These are phyloP conservation scores for Latrodectus hesperus DNA, from an alignment of 2,888 invertebrate genomes.

Conservation along the genomic window DNA sequence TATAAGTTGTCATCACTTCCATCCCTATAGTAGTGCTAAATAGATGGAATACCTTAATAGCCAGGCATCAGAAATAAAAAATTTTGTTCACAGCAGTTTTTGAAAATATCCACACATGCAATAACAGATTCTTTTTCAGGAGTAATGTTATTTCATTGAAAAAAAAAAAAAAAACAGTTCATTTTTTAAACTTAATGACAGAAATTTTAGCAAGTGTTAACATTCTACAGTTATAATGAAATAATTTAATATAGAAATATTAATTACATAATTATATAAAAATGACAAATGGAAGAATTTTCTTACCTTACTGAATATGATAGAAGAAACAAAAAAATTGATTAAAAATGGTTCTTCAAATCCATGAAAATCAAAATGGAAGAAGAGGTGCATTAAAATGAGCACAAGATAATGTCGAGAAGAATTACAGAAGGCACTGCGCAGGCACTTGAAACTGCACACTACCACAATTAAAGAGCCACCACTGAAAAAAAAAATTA, in stretches of 20 bases:
- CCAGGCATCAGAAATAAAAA: too few species aligned
- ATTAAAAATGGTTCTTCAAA: conserved; percentile 91
- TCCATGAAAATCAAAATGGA: conserved; percentile 84
- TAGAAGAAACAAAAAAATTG: conserved; percentile 92
- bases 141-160: too few species aligned
- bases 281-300: too few species aligned
- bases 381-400: conserved; percentile 90
- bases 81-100: too few species aligned
- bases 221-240: background rate
- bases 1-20: too few species aligned
- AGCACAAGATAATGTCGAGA: conserved; percentile 93
- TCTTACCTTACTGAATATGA: conserved; percentile 87
- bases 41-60: too few species aligned
- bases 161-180: too few species aligned
- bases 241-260: background rate
- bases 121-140: too few species aligned
- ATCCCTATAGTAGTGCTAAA: too few species aligned
- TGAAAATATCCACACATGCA: too few species aligned
- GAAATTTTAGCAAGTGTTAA: background rate
- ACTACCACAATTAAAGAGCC: conserved; percentile 90
- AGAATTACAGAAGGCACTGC: conserved; percentile 92
- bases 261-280: too few species aligned
- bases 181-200: too few species aligned
- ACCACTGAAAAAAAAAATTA: conserved; percentile 74
- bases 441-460: conserved; percentile 87